These are phyloP conservation scores for Zaprionus nigranus DNA, from an alignment of 1,140 invertebrate genomes.

Conservation along the genomic window DNA sequence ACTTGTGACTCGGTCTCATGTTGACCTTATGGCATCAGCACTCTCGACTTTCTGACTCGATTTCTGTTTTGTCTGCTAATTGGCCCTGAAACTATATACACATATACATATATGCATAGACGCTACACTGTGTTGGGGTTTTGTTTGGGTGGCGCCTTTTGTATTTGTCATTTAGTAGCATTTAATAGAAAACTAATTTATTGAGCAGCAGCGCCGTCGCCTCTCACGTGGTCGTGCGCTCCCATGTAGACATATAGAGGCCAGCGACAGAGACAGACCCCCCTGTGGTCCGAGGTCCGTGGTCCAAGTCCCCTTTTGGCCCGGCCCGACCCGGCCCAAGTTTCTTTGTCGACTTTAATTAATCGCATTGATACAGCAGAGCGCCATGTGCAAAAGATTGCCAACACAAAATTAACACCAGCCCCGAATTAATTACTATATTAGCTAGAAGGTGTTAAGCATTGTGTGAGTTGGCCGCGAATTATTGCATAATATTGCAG, in stretches of 20 bases:
- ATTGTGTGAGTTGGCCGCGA: slow-evolving; percentile 22
- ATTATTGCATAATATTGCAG: slow-evolving; percentile 9
- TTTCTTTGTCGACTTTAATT: slow-evolving; percentile 67
- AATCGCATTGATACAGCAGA: slow-evolving; percentile 58
- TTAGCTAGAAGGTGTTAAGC: slow-evolving; percentile 56
- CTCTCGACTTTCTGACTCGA: slow-evolving; percentile 32
- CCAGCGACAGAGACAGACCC: slow-evolving; percentile 19
- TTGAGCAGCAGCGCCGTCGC: slow-evolving; percentile 55
- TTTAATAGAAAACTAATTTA: slow-evolving; percentile 79
- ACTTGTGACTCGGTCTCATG: slow-evolving; percentile 32
- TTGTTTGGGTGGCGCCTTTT: slow-evolving; percentile 74
- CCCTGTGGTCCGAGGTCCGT: background rate
- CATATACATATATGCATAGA: background rate
- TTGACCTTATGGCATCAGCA: slow-evolving; percentile 42
- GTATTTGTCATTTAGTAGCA: slow-evolving; percentile 75
- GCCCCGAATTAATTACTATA: slow-evolving; percentile 66
- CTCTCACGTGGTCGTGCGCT: slow-evolving; percentile 41
- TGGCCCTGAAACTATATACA: slow-evolving; percentile 68
- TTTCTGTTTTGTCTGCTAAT: slow-evolving; percentile 76
- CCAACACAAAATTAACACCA: slow-evolving; percentile 63
- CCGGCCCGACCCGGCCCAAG: background rate
- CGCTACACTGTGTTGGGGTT: slow-evolving; percentile 35
- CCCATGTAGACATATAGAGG: background rate
- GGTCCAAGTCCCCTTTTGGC: background rate
- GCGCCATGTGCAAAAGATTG: slow-evolving; percentile 58